Base-by-base conservation (phyloP, 2,888 invertebrate genomes). In the Ommatoiulus sabulosus region DNA sequence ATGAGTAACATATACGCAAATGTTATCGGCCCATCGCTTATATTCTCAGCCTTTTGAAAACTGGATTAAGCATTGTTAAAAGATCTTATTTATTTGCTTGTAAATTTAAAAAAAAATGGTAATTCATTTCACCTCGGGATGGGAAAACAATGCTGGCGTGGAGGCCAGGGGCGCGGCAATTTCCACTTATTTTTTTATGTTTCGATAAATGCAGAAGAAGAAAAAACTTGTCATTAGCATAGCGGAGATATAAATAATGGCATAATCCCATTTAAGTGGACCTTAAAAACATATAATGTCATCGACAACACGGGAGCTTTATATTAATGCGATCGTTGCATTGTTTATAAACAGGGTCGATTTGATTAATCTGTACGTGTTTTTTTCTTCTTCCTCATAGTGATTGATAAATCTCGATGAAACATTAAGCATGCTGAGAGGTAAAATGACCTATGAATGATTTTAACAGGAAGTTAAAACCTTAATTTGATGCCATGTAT, bases 61-160 rank as follows among this genome's bases (percentile, higher is more conserved):
- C 52, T 52, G 52, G 12, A 72, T 72, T 72, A 24, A 72, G 72
- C 72, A 24, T 72, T 72, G 72, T 72, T 24, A 72, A 72, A 24
- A 24, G 24, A 72, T 17, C 20, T 72, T 72, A 72, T 72, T 72
- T 72, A 72, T n/a, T n/a, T 72, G 5, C 72, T 72, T n/a, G 72
- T 72, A 72, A 72, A 72, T 72, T 72, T n/a, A n/a, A n/a, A n/a
- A n/a, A 72, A 72, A 72, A 72, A 72, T 72, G 72, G 72, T 72
- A 72, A 72, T 72, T 72, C 72, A n/a, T 72, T 72, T 72, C 72
- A 72, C 72, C 72, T 72, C 24, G 17, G n/a, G 72, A 20, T 6
- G 8, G 20, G 24, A 72, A 72, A 72, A 72, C 72, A 72, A 72
- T 72, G 72, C n/a, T 72, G n/a, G 24, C 20, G 72, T 24, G 72